Conservation (phyloP, 2,797 vertebrate species). For the Sebastes vulpes region DNA sequence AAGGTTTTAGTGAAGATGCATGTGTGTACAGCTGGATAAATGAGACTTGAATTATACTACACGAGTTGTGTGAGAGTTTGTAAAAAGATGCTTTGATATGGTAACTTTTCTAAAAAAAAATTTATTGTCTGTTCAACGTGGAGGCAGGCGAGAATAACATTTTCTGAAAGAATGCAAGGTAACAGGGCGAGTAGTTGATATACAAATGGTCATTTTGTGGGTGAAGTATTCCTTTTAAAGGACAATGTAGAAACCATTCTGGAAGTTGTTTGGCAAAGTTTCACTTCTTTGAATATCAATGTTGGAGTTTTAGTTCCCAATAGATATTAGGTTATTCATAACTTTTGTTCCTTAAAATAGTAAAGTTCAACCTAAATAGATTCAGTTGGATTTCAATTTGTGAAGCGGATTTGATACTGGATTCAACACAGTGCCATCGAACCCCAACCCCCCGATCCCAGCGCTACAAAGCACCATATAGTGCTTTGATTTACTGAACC, state of each 20-base stretch:
- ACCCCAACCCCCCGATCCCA: not conserved
- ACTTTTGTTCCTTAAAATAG: not conserved
- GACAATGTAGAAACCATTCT: not conserved
- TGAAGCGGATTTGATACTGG: not conserved
- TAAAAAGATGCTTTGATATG: not conserved
- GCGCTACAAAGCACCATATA: conserved; percentile 8
- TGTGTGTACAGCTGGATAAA: not conserved
- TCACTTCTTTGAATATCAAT: not conserved
- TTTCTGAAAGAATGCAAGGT: not conserved
- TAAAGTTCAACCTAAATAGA: not conserved
- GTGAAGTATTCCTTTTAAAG: not conserved
- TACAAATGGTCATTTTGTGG: not conserved
- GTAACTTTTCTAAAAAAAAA: not conserved
- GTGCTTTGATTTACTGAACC: conserved; percentile 45
- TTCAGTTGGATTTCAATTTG: not conserved
- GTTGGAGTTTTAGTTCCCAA: not conserved
- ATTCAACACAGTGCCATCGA: not conserved
- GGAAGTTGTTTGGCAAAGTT: not conserved
- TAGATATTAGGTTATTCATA: not conserved
- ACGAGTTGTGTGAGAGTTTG: not conserved
- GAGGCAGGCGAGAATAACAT: not conserved
- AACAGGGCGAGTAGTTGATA: not conserved
- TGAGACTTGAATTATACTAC: not conserved
- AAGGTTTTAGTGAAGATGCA: no score
- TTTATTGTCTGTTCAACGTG: not conserved